Evolutionary conservation across 1,140 invertebrate genomes (phyloP).

Genomic region (Nasonia longicornis): DNA sequence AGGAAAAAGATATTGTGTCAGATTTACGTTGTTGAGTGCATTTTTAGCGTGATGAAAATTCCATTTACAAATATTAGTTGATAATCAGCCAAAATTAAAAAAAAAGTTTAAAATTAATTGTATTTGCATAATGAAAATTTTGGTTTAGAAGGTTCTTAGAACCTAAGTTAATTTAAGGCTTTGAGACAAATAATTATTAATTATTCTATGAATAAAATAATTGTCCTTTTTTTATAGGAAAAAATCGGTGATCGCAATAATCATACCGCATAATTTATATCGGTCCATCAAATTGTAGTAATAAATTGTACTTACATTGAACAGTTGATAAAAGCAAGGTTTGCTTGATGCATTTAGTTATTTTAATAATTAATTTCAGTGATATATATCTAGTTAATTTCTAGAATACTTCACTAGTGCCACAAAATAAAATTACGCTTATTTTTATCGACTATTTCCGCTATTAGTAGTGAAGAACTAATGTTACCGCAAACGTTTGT

Average conservation of each 20-base stretch:
- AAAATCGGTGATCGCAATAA: background rate
- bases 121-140: background rate
- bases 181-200: background rate
- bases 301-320: background rate
- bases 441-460: slow-evolving; percentile 4
- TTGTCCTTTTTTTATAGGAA: background rate
- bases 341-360: background rate
- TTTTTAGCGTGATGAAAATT: slow-evolving; percentile 4
- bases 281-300: background rate
- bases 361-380: background rate
- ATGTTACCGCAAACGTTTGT: slow-evolving; percentile 12
- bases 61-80: slow-evolving; percentile 6
- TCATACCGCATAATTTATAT: background rate
- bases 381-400: background rate
- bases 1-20: slow-evolving; percentile 9
- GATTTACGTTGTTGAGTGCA: background rate
- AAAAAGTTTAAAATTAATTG: slow-evolving; percentile 1
- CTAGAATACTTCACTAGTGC: background rate
- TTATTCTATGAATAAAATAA: slow-evolving; percentile 9
- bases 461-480: background rate
- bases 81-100: background rate
- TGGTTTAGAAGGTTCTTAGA: slow-evolving; percentile 4
- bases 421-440: background rate
- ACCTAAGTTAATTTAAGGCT: slow-evolving; percentile 14
- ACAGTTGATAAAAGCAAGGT: background rate